phyloP scores from a whole-genome alignment of 2,888 invertebrate species.

The Aleiodes leptofemur region DNA sequence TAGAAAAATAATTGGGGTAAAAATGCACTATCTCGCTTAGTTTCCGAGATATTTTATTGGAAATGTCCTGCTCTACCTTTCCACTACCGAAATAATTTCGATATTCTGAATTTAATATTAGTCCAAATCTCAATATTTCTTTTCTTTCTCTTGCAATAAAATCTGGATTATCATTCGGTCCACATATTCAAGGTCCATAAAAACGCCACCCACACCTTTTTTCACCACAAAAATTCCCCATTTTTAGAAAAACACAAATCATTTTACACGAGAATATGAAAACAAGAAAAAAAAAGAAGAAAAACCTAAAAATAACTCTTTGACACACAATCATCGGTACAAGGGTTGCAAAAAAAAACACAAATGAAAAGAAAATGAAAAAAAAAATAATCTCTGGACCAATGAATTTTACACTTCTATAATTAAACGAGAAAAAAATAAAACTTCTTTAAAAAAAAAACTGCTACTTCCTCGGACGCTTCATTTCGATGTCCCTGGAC shows the following conservation, averaged over 20 bases:
- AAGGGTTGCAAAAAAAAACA: conserved; percentile 17
- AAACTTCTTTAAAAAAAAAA: conserved; percentile 11
- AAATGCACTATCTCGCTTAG: no score
- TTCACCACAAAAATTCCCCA: conserved; percentile 17
- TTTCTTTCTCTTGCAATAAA: not conserved
- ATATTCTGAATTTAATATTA: not conserved
- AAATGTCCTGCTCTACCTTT: no score
- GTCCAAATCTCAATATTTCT: not conserved
- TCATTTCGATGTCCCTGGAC: conserved; percentile 40
- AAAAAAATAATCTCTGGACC: conserved; percentile 69
- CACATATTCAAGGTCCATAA: conserved; percentile 8
- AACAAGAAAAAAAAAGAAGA: not conserved
- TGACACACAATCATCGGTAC: conserved; percentile 17
- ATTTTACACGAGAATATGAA: not conserved
- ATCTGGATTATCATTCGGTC: conserved; percentile 7
- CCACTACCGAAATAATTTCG: not conserved
- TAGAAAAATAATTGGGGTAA: no score
- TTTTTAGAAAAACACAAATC: not conserved
- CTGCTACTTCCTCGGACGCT: conserved; percentile 22
- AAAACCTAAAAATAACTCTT: not conserved
- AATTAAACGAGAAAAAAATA: conserved; percentile 47
- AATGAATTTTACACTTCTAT: conserved; percentile 73
- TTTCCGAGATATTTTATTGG: no score
- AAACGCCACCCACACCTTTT: conserved; percentile 16
- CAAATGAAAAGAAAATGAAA: conserved; percentile 44